phyloP scores from a whole-genome alignment of 2,888 invertebrate genomes.

The Mesoligia furuncula region DNA sequence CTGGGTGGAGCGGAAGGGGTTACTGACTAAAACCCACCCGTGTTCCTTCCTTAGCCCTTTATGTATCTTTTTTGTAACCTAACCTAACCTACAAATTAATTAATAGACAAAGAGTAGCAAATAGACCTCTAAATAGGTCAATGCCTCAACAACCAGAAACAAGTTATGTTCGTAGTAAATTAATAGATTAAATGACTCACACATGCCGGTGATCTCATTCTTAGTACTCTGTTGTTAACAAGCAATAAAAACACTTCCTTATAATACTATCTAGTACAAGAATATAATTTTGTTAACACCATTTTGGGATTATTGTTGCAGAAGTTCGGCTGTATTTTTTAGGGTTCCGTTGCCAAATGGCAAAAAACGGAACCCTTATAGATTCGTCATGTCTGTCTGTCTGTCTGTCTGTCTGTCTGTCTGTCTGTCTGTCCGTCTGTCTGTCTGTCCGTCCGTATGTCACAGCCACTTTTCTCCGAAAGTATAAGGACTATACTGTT shows the following conservation, averaged over 20 bases:
- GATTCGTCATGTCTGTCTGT: too few species aligned
- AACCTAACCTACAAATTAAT: slow-evolving; percentile 3
- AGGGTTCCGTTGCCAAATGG: too few species aligned
- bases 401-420: too few species aligned
- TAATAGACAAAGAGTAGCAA: slow-evolving; percentile 63
- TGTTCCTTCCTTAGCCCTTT: too few species aligned
- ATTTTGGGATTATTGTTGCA: slow-evolving; percentile 41
- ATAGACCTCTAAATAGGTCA: slow-evolving; percentile 77
- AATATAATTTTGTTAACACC: slow-evolving; percentile 59
- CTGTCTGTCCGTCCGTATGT: too few species aligned
- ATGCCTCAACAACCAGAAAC: slow-evolving; percentile 75
- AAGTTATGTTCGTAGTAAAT: slow-evolving; percentile 73
- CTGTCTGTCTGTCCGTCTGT: too few species aligned
- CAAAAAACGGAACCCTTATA: too few species aligned
- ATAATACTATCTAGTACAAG: slow-evolving; percentile 64
- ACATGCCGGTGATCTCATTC: slow-evolving; percentile 77
- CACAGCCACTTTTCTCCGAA: too few species aligned
- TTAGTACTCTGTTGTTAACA: slow-evolving; percentile 64
- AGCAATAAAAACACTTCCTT: slow-evolving; percentile 71
- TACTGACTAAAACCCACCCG: too few species aligned
- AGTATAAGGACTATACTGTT: too few species aligned
- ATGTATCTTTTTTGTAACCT: too few species aligned
- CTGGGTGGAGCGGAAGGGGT: too few species aligned
- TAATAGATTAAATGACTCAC: slow-evolving; percentile 81
- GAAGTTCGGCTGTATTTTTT: neutral